Conservation (phyloP, 2,113 vertebrate genomes). For the Noturus placidus region DNA sequence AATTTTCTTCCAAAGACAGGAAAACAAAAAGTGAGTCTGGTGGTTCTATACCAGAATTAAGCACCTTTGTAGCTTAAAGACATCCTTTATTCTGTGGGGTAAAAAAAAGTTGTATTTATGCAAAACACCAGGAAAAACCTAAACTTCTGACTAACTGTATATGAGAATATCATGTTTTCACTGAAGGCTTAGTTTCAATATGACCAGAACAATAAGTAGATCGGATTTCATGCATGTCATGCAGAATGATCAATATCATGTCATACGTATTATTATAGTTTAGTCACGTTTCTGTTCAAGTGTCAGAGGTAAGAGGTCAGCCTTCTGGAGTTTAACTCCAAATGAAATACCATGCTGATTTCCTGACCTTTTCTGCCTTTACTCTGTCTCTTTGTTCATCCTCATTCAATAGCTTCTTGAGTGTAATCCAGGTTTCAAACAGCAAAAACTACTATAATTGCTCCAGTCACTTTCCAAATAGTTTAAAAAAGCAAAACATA, state of each 20-base stretch:
- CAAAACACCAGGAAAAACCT: not conserved
- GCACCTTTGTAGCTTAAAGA: not conserved
- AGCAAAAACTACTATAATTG: not conserved
- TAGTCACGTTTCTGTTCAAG: conserved; percentile 61
- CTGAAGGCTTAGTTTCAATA: not conserved
- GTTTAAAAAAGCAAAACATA: not conserved
- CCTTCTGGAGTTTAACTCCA: conserved; percentile 2
- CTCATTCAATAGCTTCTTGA: conserved; percentile 11
- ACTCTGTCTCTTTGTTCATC: conserved; percentile 24
- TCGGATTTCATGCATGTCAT: conserved; percentile 10
- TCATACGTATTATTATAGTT: conserved; percentile 44
- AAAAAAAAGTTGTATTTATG: not conserved
- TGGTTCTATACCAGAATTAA: not conserved
- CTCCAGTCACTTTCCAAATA: not conserved
- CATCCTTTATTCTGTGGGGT: not conserved
- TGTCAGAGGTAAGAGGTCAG: conserved; percentile 55
- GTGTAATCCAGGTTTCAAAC: not conserved
- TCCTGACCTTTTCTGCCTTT: conserved; percentile 36
- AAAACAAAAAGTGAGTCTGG: conserved; percentile 24
- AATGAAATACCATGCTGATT: conserved; percentile 37
- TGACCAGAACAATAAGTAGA: not conserved
- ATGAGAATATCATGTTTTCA: too few relatives aligned
- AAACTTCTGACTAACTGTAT: not conserved
- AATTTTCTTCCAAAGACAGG: not conserved
- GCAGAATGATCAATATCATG: not conserved